Evolutionary conservation across 2,888 invertebrate genomes (phyloP), one percentile per base, ranked within the genome.

Genomic region (Beris chalybata): DNA sequence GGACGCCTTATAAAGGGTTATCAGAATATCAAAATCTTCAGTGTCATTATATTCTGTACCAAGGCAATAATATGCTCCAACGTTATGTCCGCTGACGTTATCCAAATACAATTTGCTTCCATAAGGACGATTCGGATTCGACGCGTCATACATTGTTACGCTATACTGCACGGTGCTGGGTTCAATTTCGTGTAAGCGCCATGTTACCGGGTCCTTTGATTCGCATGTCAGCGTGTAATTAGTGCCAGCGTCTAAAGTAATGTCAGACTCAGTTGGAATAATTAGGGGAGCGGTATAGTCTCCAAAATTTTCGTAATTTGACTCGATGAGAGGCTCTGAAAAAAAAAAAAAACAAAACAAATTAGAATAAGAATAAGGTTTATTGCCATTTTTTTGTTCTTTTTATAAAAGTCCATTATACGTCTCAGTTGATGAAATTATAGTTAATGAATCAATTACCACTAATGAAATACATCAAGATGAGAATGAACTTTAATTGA

Each of bases 21-120:
- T 76, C 53, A 79, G 67, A 57, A 79, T 75, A 3, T 76, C 75
- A 4, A 77, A 72, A 11, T 77, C 73, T 65, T 75, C 70, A 63
- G 71, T 69, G 3, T 70, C 54, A 15, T 54, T 52, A 43, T 50
- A 61, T 29, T 50, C 58, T 53, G 77, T 74, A 72, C 85, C 83
- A 59, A 82, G 79, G 73, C 86, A 87, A 69, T 83, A 85, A 71
- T 85, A 86, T 74, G 82, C 84, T 55, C 85, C 85, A 64, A 86
- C 84, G 61, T 83, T 77, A 22, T 77, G 77, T 13, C 79, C 79
- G 53, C 81, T 78, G 4, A 85, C 82, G 58, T 83, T 78, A 54
- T 72, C 74, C 31, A 87, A 71, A 48, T 82, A 77, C 43, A 88
- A 76, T 63, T 77, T 76, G 54, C 81, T 77, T 70, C 84, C 82